Evolutionary conservation across 2,888 invertebrate species (phyloP).

Genomic region (Aphidius colemani): DNA sequence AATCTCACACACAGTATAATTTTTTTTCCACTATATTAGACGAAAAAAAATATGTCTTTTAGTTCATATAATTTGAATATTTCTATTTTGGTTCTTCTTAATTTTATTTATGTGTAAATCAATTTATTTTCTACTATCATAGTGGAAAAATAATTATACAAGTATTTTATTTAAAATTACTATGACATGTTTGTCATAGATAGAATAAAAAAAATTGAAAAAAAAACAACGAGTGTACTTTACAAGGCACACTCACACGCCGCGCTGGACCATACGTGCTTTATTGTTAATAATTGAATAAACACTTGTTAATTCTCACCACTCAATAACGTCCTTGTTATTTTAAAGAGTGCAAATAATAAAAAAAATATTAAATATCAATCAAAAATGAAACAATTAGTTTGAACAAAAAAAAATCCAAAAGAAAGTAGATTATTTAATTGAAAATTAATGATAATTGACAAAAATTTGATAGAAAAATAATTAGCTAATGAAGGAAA

Average conservation of each 20-base stretch:
- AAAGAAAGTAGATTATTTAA: neutral
- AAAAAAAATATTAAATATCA: constrained; percentile 5
- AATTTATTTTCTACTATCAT: neutral
- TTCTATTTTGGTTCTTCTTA: neutral
- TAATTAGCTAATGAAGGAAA: constrained; percentile 29
- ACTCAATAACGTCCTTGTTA: constrained; percentile 15
- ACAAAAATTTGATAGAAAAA: constrained; percentile 19
- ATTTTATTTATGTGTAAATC: no score
- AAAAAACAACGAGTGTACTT: constrained; percentile 34
- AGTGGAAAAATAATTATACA: constrained; percentile 31
- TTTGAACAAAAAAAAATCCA: neutral
- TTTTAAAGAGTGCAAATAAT: constrained; percentile 11
- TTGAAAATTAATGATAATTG: no score
- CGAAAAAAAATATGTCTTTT: neutral
- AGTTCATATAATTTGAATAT: neutral
- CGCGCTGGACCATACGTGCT: constrained; percentile 54
- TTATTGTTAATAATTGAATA: constrained; percentile 27
- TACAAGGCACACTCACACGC: constrained; percentile 48
- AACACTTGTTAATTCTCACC: constrained; percentile 12
- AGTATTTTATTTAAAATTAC: constrained; percentile 12
- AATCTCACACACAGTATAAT: constrained; percentile 19
- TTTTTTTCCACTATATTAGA: constrained; percentile 14
- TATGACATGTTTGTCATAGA: no score
- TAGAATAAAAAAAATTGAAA: neutral
- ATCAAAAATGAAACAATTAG: neutral